Percentiles rank a stretch among this genome's conserved stretches.
phyloP scores from a whole-genome alignment of 2,797 vertebrate genomes.

The Gallinago nigripennis region DNA sequence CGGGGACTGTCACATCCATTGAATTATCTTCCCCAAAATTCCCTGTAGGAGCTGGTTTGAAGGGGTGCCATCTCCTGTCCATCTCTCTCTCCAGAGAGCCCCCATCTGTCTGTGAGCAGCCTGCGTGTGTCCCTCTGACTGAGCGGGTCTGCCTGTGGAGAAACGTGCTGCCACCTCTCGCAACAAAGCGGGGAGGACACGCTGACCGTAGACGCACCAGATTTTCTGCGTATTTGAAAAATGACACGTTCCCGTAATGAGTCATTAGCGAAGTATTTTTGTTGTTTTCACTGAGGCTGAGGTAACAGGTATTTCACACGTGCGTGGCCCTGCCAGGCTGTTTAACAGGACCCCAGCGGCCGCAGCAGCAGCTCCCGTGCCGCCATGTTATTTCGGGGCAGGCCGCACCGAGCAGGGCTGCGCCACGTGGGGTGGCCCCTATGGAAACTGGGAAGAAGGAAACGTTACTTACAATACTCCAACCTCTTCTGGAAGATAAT shows the following conservation, averaged over 20 bases:
- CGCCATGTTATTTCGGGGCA: neutral
- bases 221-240: neutral
- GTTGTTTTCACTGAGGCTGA: neutral
- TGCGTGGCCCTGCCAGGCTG: neutral
- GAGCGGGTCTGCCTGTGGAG: neutral
- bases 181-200: neutral
- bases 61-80: neutral
- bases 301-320: neutral
- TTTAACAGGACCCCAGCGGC: neutral
- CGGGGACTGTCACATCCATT: neutral
- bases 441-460: neutral
- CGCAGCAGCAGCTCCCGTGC: neutral
- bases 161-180: neutral
- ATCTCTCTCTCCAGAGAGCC: neutral
- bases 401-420: accelerated
- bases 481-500: neutral
- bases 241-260: neutral
- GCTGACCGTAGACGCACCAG: accelerated
- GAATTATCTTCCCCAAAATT: neutral
- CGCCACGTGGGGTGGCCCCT: neutral
- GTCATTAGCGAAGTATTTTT: neutral
- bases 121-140: neutral
- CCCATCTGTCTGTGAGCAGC: neutral
- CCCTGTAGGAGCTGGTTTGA: neutral
- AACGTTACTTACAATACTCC: neutral